Evolutionary conservation across 2,113 vertebrate species (phyloP), one percentile per base, ranked within the genome.

Genomic region (Gallinago paraguaiae): DNA sequence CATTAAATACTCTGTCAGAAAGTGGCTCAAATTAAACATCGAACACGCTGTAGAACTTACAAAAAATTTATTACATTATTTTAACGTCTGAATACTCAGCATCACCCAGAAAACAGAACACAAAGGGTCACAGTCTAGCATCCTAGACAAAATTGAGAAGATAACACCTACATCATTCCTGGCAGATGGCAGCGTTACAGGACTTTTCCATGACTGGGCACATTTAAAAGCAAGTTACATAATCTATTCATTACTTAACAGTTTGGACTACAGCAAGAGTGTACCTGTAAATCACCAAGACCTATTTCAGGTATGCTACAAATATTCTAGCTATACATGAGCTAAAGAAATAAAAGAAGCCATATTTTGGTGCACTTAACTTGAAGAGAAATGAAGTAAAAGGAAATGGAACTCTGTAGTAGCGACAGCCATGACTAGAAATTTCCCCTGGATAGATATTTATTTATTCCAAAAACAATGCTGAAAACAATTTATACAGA

Each of bases 11-110:
- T 63, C 43, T 51, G 50, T 43, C 4, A 74, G 39, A 43, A 69
- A 60, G 7, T 6, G 19, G 8, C 46, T 43, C 8, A 33, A 68
- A 35, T 17, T 13, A 43, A 78, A 31, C 24, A 12, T 4, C 15
- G 7, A 46, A 7, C 8, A 22, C n/a, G 9, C 6, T 13, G 48
- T 37, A 48, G 15, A 53, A 65, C 1, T 46, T 43, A 7, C 0
- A 3, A 39, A 60, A 43, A 22, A 2, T 15, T 70, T 64, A 59
- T 46, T 28, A 60, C 56, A 39, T 14, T 27, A 70, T 69, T 91
- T 35, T 31, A 67, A 63, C 3, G 48, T 31, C 24, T 71, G 18
- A 56, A 30, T 33, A 46, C 23, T 64, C n/a, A 64, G 6, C 22
- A n/a, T 16, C 54, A 76, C 6, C 4, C 33, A 56, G 53, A 43